These are phyloP conservation scores for Vireo altiloquus DNA, from an alignment of 2,113 vertebrate genomes.

Conservation along the genomic window DNA sequence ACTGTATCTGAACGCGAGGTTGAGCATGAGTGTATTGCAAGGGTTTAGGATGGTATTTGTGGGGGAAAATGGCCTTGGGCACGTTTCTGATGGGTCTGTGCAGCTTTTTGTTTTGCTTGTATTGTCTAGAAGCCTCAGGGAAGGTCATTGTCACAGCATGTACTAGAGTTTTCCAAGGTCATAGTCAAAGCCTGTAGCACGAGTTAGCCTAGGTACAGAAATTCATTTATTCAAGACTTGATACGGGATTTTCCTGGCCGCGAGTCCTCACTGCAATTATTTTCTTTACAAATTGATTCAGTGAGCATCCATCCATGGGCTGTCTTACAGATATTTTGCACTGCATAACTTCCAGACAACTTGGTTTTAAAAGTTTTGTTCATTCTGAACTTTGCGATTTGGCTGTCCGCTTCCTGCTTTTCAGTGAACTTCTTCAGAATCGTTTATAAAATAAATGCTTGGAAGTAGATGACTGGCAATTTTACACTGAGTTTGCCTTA, in stretches of 20 bases:
- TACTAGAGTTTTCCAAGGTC: neutral
- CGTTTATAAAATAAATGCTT: neutral
- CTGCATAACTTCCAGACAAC: neutral
- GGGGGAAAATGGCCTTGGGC: accelerated
- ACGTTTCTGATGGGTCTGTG: neutral
- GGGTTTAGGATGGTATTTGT: neutral
- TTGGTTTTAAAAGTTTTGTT: neutral
- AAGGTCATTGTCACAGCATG: neutral
- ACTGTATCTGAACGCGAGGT: neutral
- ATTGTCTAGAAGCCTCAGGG: neutral
- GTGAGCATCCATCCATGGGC: neutral
- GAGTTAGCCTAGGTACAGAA: neutral
- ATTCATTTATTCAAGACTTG: neutral
- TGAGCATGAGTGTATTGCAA: accelerated
- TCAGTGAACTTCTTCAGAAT: neutral
- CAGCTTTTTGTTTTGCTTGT: neutral
- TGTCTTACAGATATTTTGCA: neutral
- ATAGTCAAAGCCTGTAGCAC: neutral
- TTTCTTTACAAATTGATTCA: neutral
- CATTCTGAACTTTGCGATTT: accelerated
- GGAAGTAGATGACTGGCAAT: neutral
- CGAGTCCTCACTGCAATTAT: neutral
- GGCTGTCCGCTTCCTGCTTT: neutral
- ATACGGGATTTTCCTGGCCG: neutral
- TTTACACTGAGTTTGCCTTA: neutral